Conservation (phyloP, 2,888 invertebrate genomes). For the Rambutsinella grinnellia region DNA sequence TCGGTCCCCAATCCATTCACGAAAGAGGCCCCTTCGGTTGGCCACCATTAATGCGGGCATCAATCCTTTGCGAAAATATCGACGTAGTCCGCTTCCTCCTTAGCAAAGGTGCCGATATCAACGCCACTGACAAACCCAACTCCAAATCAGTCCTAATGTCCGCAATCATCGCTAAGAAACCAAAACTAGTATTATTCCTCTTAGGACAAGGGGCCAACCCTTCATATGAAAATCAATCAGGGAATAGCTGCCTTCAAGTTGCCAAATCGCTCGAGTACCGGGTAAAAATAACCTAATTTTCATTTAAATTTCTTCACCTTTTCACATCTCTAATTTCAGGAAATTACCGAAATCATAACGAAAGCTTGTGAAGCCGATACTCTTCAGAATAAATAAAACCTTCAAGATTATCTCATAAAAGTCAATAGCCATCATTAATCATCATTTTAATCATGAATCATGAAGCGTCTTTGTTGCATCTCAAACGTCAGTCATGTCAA, state of each 20-base stretch:
- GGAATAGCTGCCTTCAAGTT: conserved; percentile 63
- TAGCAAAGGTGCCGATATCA: conserved; percentile 57
- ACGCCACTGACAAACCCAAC: conserved; percentile 45
- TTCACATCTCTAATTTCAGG: too few species aligned
- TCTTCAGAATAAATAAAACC: too few species aligned
- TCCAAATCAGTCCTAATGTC: conserved; percentile 61
- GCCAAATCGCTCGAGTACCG: conserved; percentile 45
- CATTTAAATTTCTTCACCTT: too few species aligned
- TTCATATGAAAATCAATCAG: conserved; percentile 55
- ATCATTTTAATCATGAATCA: too few species aligned
- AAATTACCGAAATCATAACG: too few species aligned
- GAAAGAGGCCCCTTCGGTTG: too few species aligned
- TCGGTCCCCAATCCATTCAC: conserved; percentile 63
- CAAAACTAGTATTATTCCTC: conserved; percentile 56
- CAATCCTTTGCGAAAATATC: conserved; percentile 53
- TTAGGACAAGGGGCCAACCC: conserved; percentile 63
- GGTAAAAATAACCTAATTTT: too few species aligned
- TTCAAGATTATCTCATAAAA: too few species aligned
- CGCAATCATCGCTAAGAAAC: conserved; percentile 49
- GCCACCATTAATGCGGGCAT: conserved; percentile 66
- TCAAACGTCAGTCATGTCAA: too few species aligned
- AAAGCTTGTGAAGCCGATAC: too few species aligned
- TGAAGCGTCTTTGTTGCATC: too few species aligned
- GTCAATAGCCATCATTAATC: too few species aligned
- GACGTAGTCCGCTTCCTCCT: conserved; percentile 61